These are phyloP conservation scores for Metopolophium dirhodum DNA, from an alignment of 1,140 invertebrate species.

Conservation along the genomic window DNA sequence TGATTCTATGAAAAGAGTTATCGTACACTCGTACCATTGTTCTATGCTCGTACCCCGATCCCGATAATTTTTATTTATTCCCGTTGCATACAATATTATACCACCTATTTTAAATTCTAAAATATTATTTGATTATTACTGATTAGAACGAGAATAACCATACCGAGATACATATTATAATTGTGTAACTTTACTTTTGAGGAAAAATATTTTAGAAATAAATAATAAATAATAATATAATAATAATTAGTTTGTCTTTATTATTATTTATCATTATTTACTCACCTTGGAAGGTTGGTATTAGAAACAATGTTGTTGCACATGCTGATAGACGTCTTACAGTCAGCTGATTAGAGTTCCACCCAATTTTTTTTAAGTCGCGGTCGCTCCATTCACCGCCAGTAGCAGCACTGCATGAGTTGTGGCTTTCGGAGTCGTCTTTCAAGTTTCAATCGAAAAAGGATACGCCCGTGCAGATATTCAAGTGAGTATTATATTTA, in stretches of 20 bases:
- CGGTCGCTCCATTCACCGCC: conserved; percentile 41
- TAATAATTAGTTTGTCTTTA: too few species aligned
- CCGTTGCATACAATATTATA: not conserved
- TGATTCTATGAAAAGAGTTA: not conserved
- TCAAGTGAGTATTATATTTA: conserved; percentile 4
- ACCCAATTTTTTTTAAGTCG: conserved; percentile 39
- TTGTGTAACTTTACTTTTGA: not conserved
- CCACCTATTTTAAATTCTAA: not conserved
- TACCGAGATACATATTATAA: not conserved
- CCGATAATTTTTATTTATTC: not conserved
- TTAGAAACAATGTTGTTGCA: conserved; percentile 27
- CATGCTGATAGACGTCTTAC: conserved; percentile 37
- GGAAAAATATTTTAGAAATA: too few species aligned
- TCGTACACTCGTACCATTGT: not conserved
- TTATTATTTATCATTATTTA: not conserved
- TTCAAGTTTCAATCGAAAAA: conserved; percentile 35
- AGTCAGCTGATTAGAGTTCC: conserved; percentile 49
- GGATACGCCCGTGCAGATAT: conserved; percentile 49
- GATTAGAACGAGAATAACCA: not conserved
- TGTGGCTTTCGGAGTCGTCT: conserved; percentile 19
- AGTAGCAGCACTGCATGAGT: conserved; percentile 52
- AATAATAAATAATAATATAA: too few species aligned
- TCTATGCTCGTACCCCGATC: not conserved
- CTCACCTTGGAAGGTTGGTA: not conserved
- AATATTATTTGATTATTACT: not conserved